These are phyloP conservation scores for Mus musculus DNA, from an alignment of 2,113 vertebrate species.

Conservation along the genomic window GRCm39 chr3:143402501-143403000, in stretches of 20 bases:
- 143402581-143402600: not conserved
- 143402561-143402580: not conserved
- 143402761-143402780: conserved; percentile 78
- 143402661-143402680: conserved; percentile 73
- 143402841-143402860: conserved; percentile 86
- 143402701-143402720: conserved; percentile 87
- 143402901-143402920: conserved; percentile 62
- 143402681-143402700: conserved; percentile 80
- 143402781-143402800: conserved; percentile 82
- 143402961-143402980: conserved; percentile 84
- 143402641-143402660: conserved; percentile 75
- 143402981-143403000: conserved; percentile 85
- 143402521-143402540: not conserved
- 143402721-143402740: conserved; percentile 82
- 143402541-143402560: not conserved
- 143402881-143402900: conserved; percentile 80
- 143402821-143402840: conserved; percentile 88
- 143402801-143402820: conserved; percentile 86
- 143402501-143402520: not conserved
- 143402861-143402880: conserved; percentile 83
- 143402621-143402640: not conserved
- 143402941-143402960: conserved; percentile 86
- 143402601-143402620: accelerated
- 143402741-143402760: conserved; percentile 83
- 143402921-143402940: conserved; percentile 82